Evolutionary conservation across 2,113 vertebrate species (phyloP).

Genomic region (Pluvialis apricaria): DNA sequence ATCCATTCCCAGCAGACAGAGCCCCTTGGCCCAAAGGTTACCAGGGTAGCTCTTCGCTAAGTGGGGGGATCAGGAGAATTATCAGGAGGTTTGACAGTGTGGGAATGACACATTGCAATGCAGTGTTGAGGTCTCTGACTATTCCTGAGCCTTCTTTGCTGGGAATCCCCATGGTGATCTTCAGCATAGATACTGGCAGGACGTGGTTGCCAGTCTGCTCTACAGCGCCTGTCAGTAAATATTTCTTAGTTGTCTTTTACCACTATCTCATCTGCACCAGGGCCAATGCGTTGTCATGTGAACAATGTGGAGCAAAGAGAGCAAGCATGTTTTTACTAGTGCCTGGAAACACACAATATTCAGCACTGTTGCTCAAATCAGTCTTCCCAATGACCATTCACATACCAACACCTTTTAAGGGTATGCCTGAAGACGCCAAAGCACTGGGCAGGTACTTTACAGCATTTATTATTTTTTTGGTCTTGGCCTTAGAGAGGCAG

Average conservation of each 20-base stretch:
- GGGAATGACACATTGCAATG: not conserved
- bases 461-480: not conserved
- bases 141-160: not conserved
- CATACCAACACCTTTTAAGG: not conserved
- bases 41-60: not conserved
- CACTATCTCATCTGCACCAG: not conserved
- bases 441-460: not conserved
- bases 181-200: not conserved
- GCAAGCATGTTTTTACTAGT: not conserved
- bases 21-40: not conserved
- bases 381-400: not conserved
- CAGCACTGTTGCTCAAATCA: not conserved
- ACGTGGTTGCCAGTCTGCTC: not conserved
- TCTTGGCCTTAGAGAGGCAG: not conserved
- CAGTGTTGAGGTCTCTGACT: not conserved
- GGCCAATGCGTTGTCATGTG: not conserved
- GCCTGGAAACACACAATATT: not conserved
- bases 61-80: not conserved
- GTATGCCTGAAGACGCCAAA: not conserved
- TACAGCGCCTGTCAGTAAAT: not conserved
- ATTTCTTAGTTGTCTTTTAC: not conserved
- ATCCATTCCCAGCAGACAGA: not conserved
- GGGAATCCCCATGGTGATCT: not conserved
- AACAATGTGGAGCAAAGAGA: not conserved
- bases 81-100: not conserved